Base-by-base conservation (phyloP, 1,140 invertebrate genomes). In the Nephotettix cincticeps region DNA sequence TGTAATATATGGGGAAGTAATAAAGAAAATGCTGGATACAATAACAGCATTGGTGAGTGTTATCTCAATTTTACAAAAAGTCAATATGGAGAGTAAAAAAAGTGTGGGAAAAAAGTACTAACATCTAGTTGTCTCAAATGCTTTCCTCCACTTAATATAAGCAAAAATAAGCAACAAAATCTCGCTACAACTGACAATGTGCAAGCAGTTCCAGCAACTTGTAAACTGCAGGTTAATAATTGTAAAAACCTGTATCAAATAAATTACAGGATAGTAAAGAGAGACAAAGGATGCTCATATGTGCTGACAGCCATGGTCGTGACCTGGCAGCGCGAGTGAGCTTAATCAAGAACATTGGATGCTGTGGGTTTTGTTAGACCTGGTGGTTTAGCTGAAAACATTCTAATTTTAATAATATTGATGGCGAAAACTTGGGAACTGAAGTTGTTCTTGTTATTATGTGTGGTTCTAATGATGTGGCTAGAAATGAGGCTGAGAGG, bases 391-490 rank as follows among this genome's bases (percentile, higher is more conserved):
- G 47, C 47, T 51, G 47, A 51, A 23, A 6, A 51, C 17, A 51
- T 51, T 19, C 21, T 51, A 23, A 51, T 23, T 51, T 23, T 19
- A 23, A 23, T 51, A 51, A 51, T 51, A 51, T 51, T 51, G 47
- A 51, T 19, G 21, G 21, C 17, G 47, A 51, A 51, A 51, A 51
- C 21, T 51, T 51, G 21, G 21, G 21, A 51, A 3, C 47, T 51
- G 21, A 51, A 19, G 47, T 11, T 51, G 6, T 51, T n/a, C 21
- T 51, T 6, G 47, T 51, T 51, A 6, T 51, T 19, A 51, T 51
- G 47, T 51, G 47, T 51, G 47, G 47, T 51, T 51, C 47, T 11
- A 51, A 51, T n/a, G n/a, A 51, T 51, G 47, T 51, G 17, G 47
- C 47, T 51, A 4, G 47, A 4, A 51, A 51, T 51, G 47, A 51